Percentiles rank a stretch among this genome's conserved stretches.
phyloP scores from a whole-genome alignment of 2,113 vertebrate species.

The Nannobrachium achirus region DNA sequence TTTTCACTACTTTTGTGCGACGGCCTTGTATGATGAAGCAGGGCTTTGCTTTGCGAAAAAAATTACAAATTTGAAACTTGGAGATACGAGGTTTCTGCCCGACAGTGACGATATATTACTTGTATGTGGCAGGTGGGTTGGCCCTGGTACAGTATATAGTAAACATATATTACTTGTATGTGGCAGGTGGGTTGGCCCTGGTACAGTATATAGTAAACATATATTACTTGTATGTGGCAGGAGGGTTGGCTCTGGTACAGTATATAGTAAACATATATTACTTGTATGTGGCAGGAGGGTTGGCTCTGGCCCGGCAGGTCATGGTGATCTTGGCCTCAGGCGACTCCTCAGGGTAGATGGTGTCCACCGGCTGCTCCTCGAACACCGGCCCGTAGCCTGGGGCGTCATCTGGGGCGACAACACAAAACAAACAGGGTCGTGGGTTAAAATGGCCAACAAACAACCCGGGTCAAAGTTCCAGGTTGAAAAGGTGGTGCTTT shows the following conservation, averaged over 20 bases:
- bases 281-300: constrained; percentile 92
- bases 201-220: constrained; percentile 44
- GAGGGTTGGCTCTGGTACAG: constrained; percentile 16
- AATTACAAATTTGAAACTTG: too few relatives aligned
- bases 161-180: too few relatives aligned
- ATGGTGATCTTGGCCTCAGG: constrained; percentile 92
- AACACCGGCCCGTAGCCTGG: constrained; percentile 93
- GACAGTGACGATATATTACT: too few relatives aligned
- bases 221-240: too few relatives aligned
- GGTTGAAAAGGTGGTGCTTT: too few relatives aligned
- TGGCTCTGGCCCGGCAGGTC: constrained; percentile 89
- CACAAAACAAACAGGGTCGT: constrained; percentile 29
- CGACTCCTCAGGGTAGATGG: constrained; percentile 96
- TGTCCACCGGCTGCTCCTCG: constrained; percentile 94
- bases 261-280: constrained; percentile 75
- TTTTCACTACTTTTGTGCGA: too few relatives aligned
- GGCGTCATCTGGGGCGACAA: constrained; percentile 84
- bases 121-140: too few relatives aligned
- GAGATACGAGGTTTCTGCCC: too few relatives aligned
- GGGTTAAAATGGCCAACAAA: constrained; percentile 16
- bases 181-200: constrained; percentile 19
- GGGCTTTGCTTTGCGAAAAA: too few relatives aligned
- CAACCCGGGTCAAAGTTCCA: constrained; percentile 16
- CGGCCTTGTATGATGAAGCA: too few relatives aligned
- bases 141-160: too few relatives aligned